phyloP scores from a whole-genome alignment of 2,888 invertebrate genomes.

The Drosophila anceps region DNA sequence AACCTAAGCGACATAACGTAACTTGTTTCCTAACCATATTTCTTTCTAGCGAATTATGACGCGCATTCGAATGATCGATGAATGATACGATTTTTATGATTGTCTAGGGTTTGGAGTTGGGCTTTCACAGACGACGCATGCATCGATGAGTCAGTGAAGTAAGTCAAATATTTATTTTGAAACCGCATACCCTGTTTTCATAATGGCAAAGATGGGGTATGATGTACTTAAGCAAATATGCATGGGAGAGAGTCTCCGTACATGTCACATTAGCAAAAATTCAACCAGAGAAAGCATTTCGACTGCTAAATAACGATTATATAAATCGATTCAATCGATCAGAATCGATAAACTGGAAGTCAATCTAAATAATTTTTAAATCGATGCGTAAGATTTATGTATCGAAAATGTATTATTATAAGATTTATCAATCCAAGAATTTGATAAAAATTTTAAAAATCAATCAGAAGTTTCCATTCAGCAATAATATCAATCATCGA shows the following conservation, averaged over 20 bases:
- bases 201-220: neutral
- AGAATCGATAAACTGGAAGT: neutral
- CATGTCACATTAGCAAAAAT: too few species aligned
- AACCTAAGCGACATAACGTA: conserved; percentile 62
- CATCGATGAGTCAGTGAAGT: conserved; percentile 64
- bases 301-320: too few species aligned
- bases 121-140: conserved; percentile 30
- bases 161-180: neutral
- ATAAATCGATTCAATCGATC: too few species aligned
- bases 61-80: conserved; percentile 77
- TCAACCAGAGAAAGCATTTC: too few species aligned
- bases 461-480: too few species aligned
- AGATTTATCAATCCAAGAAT: too few species aligned
- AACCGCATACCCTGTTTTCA: neutral
- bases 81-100: conserved; percentile 72
- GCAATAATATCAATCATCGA: neutral
- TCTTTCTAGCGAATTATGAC: conserved; percentile 83
- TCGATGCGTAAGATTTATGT: too few species aligned
- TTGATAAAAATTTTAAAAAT: too few species aligned
- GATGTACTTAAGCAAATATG: too few species aligned
- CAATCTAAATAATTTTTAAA: too few species aligned
- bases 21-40: conserved; percentile 26
- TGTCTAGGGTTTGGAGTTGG: conserved; percentile 32
- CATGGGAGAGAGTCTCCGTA: too few species aligned
- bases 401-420: too few species aligned